Base-by-base conservation (phyloP, 2,113 vertebrate genomes). In the Turnix velox region DNA sequence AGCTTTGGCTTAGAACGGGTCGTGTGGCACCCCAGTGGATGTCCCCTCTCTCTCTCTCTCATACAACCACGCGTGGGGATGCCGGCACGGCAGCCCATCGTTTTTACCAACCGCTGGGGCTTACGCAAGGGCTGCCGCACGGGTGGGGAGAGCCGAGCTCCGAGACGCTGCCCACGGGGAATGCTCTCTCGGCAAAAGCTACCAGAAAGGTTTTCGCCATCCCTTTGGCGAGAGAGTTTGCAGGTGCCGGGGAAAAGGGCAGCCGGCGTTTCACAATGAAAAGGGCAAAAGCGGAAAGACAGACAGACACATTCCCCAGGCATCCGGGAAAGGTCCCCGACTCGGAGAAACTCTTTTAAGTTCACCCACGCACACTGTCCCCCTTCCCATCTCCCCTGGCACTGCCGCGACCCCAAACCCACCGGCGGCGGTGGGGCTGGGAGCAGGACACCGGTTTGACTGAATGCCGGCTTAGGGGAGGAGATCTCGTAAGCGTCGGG, bases 51-150 rank as follows among this genome's bases (percentile, higher is more conserved):
- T 14, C 37, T 67, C 83, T 24, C 18, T 24, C 18, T 61, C 55
- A 31, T 22, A 0, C 49, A 4, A 78, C 23, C 77, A 31, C n/a
- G n/a, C 48, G 2, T 16, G 15, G 28, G 74, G 90, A 77, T 52
- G 92, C 22, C 5, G 54, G 28, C 20, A 66, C 69, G 87, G 73
- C 87, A 75, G 92, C 86, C 76, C 75, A 43, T 72, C 88, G 3
- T 5, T 30, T 78, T 63, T 33, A 48, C n/a, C 90, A 80, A 74
- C 87, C 31, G 43, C 94, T n/a, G 93, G 84, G 91, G 92, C 95
- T 97, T 97, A 96, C 13, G 83, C 97, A 97, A 96, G 74, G 54
- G 78, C 92, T 81, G 92, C 88, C 7, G 43, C 66, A 15, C 17
- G 19, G 39, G 31, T 18, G 67, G 45, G 59, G n/a, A 66, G 76